Conservation (phyloP, 2,888 invertebrate species). For the Acanthococcus lagerstroemiae region DNA sequence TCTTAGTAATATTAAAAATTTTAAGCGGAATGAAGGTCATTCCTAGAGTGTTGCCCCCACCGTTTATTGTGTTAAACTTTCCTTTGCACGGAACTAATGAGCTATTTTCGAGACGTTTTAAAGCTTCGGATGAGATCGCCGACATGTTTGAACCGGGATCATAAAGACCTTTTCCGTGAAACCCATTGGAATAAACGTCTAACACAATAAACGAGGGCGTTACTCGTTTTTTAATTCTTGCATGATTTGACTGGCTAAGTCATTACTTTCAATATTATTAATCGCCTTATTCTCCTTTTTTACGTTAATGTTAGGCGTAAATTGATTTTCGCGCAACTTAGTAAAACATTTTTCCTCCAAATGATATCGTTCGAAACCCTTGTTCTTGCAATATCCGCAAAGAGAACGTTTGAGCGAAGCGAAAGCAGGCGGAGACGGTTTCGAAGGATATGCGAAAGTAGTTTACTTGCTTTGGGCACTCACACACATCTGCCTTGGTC, state of each 20-base stretch:
- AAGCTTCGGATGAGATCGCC: background rate
- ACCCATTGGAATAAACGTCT: too few relatives aligned
- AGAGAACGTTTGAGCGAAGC: background rate
- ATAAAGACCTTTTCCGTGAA: background rate
- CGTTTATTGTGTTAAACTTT: background rate
- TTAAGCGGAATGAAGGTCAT: background rate
- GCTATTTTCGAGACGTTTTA: background rate
- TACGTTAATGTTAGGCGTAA: background rate
- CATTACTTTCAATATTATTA: too few relatives aligned
- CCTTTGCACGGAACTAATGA: background rate
- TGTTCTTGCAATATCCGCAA: background rate
- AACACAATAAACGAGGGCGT: too few relatives aligned
- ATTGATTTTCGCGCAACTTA: background rate
- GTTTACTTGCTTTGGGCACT: too few relatives aligned
- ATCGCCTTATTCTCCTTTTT: too few relatives aligned
- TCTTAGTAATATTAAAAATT: background rate
- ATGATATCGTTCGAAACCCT: background rate
- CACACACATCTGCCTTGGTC: too few relatives aligned
- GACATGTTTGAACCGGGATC: conserved; percentile 1
- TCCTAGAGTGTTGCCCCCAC: background rate
- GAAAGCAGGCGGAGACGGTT: background rate
- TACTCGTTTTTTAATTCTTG: too few relatives aligned
- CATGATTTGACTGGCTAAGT: too few relatives aligned
- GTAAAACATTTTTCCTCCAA: background rate
- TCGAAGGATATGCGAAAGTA: background rate